Base-by-base conservation (phyloP, 1,140 invertebrate genomes). In the Hyles euphorbiae region DNA sequence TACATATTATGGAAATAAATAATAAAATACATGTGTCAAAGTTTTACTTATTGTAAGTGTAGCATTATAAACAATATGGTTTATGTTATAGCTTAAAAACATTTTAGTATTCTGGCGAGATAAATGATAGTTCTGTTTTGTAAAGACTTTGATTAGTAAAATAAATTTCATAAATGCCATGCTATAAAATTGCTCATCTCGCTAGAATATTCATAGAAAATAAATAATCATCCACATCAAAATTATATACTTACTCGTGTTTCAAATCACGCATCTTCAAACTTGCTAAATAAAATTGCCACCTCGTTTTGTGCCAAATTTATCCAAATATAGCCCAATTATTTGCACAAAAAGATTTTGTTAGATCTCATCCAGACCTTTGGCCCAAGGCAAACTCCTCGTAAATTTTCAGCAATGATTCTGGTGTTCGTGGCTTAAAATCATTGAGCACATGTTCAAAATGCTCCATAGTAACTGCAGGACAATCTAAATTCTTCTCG, bases 401-500 rank as follows among this genome's bases (percentile, higher is more conserved):
- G 65, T 88, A 88, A 7, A 88, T 63, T 63, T 79, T 78, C 32
- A 88, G 56, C 47, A 87, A 65, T 2, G 73, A 76, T 2, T 69
- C 44, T 8, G 83, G 78, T 7, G 85, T 88, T 53, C 85, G 69
- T 5, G 85, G 81, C 52, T 71, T 81, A 53, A 84, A 88, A 58
- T 83, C 73, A 61, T 71, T 78, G 6, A 88, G 53, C 5, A 83
- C 75, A 71, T 70, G 57, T 34, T 81, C 76, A 69, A 88, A 88
- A 56, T 88, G 69, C 49, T 76, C 76, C 79, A 81, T 82, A 9
- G 68, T 76, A 2, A 87, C 82, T 56, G 68, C 78, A n/a, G 58
- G 56, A 56, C 82, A 87, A 9, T 81, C 69, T 1, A 87, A 47
- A 59, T 87, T 76, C 34, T 67, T 88, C 56, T 91, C 90, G 51